Base-by-base conservation (phyloP, 1,140 invertebrate genomes). In the Myzus persicae region DNA sequence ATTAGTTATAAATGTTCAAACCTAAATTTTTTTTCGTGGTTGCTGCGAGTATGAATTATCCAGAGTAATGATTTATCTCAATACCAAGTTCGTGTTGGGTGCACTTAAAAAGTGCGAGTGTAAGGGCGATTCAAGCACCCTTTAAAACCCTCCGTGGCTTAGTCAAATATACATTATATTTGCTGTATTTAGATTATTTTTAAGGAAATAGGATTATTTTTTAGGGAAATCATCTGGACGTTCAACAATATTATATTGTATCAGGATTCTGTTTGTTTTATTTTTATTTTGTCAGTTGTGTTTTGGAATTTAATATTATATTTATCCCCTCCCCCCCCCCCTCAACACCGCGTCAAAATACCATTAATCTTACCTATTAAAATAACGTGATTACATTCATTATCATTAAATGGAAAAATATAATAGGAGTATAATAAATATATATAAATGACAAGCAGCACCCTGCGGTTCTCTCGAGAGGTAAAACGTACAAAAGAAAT, bases 361-460 rank as follows among this genome's bases (percentile, higher is more conserved):
- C 59, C 31, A 76, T 76, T 36, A 76, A 76, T 76, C 59, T 76
- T 76, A 76, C 59, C 59, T 76, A 76, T 20, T 76, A 76, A 36
- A 76, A n/a, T 76, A 76, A 76, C 59, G 59, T 36, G 59, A 76
- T 76, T 76, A 76, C 59, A 5, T 76, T 76, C 59, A 36, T 76
- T 76, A n/a, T 76, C 59, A 67, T 76, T 76, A 76, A 76, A 76
- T 18, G 11, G 59, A n/a, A n/a, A 76, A 76, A 76, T 76, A 76
- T 76, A 76, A 76, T 76, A 76, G 59, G 14, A 76, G 59, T 76
- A 76, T 76, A 76, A 67, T 67, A n/a, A 14, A 76, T n/a, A n/a
- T 76, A n/a, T 76, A n/a, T 76, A 76, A 76, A 76, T 76, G 59
- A 76, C 59, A 76, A 76, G n/a, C 59, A 76, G 59, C 59, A 76